Base-by-base conservation (phyloP, 2,888 invertebrate species). In the Epistrophe eligans region DNA sequence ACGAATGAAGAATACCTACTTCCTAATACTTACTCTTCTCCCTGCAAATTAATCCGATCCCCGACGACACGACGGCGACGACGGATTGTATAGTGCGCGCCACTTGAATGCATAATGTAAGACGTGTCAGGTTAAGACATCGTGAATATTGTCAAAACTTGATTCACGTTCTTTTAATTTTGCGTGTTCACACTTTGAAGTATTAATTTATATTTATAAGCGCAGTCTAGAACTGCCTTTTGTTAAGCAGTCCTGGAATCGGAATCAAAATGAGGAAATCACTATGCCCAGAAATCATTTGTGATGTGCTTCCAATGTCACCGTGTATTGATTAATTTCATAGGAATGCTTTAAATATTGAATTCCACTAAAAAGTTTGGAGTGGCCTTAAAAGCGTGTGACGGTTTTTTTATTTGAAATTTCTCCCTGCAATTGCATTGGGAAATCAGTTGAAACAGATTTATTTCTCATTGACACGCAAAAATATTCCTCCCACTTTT, bases 51-150 rank as follows among this genome's bases (percentile, higher is more conserved):
- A 79, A 57, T 80, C 71, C 80, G 45, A 79, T 24, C 58, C 35
- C 32, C 4, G 35, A 35, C 35, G 9, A 35, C 35, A 32, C 82
- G 17, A 58, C 55, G 19, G 19, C 50, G 6, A 9, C 48, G n/a
- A 3, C 32, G 32, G 32, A 10, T 32, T 57, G 10, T 50, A 17
- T 52, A 66, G 40, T 64, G 62, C 28, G 62, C 62, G 43, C 62
- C 28, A 28, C 55, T 58, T 80, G 84, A 62, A 84, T 84, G 57
- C 80, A 66, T 64, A 84, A 84, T 84, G 64, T 19, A 35, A 38
- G 19, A 57, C 55, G 71, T 72, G 71, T 48, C 38, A 58, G 40
- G 72, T 60, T n/a, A 48, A 62, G 66, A 74, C 62, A 62, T 58
- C 48, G 70, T 50, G 48, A 62, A 64, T 67, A 60, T 40, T 15